A percentile compares a stretch with the other conserved stretches of the same genome.
These are phyloP conservation scores for Scelioninae gen. 2 DNA, from an alignment of 2,888 invertebrate genomes.

Conservation along the genomic window DNA sequence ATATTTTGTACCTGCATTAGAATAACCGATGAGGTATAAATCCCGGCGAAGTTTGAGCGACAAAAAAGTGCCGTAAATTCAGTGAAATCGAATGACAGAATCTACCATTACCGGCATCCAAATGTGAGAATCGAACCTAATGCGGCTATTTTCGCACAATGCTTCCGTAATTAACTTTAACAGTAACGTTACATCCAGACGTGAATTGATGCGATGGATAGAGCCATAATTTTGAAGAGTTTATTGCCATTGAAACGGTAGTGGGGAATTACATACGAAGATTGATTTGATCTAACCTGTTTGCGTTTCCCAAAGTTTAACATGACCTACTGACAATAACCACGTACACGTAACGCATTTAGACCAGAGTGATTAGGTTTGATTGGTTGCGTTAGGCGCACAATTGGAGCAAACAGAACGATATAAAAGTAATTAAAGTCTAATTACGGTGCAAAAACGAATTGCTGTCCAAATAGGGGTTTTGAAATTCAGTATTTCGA, in stretches of 20 bases:
- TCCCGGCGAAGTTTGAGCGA: no score
- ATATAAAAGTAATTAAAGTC: constrained; percentile 15
- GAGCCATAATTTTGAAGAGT: constrained; percentile 21
- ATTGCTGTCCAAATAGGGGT: no score
- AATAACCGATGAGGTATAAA: no score
- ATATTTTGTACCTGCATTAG: no score
- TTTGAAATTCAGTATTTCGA: no score
- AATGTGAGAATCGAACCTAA: background rate
- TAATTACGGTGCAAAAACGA: no score
- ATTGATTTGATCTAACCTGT: constrained; percentile 41
- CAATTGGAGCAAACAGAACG: background rate
- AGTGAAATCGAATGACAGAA: background rate
- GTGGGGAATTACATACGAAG: constrained; percentile 18
- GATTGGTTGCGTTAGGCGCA: constrained; percentile 17
- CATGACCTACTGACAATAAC: constrained; percentile 35
- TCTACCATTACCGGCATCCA: no score
- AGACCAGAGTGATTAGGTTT: constrained; percentile 21
- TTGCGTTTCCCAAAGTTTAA: constrained; percentile 29
- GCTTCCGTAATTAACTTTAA: constrained; percentile 1
- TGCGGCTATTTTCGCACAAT: background rate
- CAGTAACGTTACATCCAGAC: background rate
- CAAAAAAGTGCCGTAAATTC: background rate
- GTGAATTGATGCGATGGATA: constrained; percentile 12
- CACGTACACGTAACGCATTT: constrained; percentile 20
- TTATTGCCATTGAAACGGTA: constrained; percentile 17